These are phyloP conservation scores for Xanthia togata DNA, from an alignment of 2,888 invertebrate genomes.

Conservation along the genomic window DNA sequence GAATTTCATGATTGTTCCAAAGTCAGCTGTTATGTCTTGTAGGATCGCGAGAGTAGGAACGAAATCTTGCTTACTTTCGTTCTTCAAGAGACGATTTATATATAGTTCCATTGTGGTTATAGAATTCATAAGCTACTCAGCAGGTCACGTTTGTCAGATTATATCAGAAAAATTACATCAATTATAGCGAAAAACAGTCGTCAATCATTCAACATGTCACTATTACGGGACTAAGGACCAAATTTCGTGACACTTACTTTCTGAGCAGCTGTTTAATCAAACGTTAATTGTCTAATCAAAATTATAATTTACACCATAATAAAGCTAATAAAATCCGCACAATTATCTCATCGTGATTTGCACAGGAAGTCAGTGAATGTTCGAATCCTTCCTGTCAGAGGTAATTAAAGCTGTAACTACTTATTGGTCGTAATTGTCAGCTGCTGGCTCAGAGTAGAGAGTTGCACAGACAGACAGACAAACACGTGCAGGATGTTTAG, in stretches of 20 bases:
- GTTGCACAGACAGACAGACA: conserved; percentile 23
- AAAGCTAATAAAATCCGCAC: conserved; percentile 41
- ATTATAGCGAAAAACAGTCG: too few relatives aligned
- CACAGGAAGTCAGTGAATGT: conserved; percentile 57
- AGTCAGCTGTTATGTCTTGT: not conserved
- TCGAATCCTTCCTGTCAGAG: conserved; percentile 60
- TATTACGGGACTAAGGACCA: not conserved
- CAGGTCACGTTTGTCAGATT: too few relatives aligned
- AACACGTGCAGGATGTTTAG: conserved; percentile 51
- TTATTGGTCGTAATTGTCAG: conserved; percentile 77
- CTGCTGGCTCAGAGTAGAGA: conserved; percentile 70
- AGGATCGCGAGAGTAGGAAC: not conserved
- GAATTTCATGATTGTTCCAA: conserved; percentile 26
- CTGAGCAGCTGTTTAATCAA: not conserved
- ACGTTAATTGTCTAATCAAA: not conserved
- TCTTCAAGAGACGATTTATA: not conserved
- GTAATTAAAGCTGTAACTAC: conserved; percentile 77
- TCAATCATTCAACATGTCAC: too few relatives aligned
- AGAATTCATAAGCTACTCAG: not conserved
- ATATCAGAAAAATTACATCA: too few relatives aligned
- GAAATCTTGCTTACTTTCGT: not conserved
- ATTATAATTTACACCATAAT: conserved; percentile 3
- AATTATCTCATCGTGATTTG: conserved; percentile 45
- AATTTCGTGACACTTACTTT: not conserved
- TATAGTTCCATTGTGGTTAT: not conserved